Evolutionary conservation across 2,113 vertebrate species (phyloP).

Genomic region (Phaethornis superciliosus): DNA sequence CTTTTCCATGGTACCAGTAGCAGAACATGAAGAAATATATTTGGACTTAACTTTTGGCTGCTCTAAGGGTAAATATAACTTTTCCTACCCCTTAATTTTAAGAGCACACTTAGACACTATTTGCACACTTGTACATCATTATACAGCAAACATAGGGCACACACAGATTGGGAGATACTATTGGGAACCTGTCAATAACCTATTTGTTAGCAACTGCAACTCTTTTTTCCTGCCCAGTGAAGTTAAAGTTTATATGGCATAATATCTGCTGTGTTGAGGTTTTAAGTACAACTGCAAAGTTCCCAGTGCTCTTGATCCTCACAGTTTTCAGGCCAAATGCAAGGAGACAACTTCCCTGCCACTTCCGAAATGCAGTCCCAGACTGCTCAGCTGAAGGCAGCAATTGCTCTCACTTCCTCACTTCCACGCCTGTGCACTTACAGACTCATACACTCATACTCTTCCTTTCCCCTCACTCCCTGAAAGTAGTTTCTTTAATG

Average conservation of each 20-base stretch:
- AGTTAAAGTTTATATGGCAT: not conserved
- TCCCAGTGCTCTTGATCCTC: not conserved
- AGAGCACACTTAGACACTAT: not conserved
- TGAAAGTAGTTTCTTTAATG: not conserved
- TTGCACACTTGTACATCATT: not conserved
- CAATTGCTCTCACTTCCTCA: not conserved
- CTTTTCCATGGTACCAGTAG: constrained; percentile 41
- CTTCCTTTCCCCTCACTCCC: not conserved
- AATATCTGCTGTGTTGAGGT: not conserved
- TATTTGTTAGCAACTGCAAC: not conserved
- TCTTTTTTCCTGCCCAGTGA: not conserved
- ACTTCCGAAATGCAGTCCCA: not conserved
- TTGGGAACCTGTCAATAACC: not conserved
- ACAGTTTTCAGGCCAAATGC: not conserved
- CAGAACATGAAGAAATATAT: constrained; percentile 43
- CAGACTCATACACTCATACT: not conserved
- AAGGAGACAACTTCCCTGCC: not conserved
- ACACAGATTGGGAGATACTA: not conserved
- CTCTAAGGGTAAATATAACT: constrained; percentile 4
- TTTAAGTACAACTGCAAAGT: not conserved
- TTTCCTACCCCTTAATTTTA: not conserved
- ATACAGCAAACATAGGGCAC: not conserved
- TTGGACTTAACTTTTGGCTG: constrained; percentile 10
- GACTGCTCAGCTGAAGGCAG: not conserved
- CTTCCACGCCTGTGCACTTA: not conserved